phyloP scores from a whole-genome alignment of 2,888 invertebrate genomes.

The Nycteola revayana region DNA sequence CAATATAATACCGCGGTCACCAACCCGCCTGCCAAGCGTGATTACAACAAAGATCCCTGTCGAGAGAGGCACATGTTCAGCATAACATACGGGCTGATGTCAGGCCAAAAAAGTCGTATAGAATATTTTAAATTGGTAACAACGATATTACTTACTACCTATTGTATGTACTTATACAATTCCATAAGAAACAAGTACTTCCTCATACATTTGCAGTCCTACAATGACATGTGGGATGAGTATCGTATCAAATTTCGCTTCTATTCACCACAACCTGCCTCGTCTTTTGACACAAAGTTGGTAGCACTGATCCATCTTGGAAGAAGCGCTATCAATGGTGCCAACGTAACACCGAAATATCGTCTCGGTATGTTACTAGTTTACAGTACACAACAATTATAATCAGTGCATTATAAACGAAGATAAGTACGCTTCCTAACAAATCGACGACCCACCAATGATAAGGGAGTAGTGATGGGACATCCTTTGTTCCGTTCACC shows the following conservation, averaged over 20 bases:
- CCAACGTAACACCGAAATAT: not conserved
- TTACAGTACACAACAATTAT: slow-evolving; percentile 19
- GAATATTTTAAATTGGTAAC: too few relatives aligned
- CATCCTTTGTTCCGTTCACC: slow-evolving; percentile 20
- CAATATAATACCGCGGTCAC: too few relatives aligned
- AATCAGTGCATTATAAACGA: slow-evolving; percentile 46
- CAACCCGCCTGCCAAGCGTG: too few relatives aligned
- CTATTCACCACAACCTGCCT: too few relatives aligned
- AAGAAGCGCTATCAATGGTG: not conserved
- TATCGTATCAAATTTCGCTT: slow-evolving; percentile 16
- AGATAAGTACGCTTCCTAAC: slow-evolving; percentile 46
- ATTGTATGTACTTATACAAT: too few relatives aligned
- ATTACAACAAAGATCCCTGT: too few relatives aligned
- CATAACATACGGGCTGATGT: too few relatives aligned
- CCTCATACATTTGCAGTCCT: slow-evolving; percentile 11
- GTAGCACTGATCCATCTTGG: not conserved
- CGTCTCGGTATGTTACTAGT: not conserved
- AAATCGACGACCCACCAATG: slow-evolving; percentile 36
- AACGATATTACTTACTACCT: too few relatives aligned
- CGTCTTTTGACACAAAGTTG: not conserved
- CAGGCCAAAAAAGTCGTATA: too few relatives aligned
- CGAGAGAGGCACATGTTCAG: too few relatives aligned
- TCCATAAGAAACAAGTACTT: too few relatives aligned
- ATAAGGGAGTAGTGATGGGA: slow-evolving; percentile 38
- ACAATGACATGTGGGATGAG: slow-evolving; percentile 11